phyloP scores from a whole-genome alignment of 2,113 vertebrate genomes.

The Butastur rufipennis region DNA sequence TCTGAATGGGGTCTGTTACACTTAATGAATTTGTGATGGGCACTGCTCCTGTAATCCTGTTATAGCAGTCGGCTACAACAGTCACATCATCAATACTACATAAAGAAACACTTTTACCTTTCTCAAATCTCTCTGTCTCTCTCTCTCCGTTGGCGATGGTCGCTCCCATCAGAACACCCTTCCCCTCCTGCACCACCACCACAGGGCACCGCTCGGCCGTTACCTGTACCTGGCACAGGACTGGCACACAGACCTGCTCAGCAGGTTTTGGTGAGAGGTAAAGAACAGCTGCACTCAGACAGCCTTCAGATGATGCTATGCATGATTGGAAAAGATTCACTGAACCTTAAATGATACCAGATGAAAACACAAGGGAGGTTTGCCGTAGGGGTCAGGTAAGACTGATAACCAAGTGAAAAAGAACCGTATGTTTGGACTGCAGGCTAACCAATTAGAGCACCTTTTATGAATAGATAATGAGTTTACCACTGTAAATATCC shows the following conservation, averaged over 20 bases:
- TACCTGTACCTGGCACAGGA: neutral
- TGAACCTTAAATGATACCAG: neutral
- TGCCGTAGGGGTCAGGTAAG: neutral
- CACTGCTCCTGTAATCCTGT: neutral
- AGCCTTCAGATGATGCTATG: neutral
- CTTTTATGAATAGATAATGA: neutral
- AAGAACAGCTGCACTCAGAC: neutral
- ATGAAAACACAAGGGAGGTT: neutral
- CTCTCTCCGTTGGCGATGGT: too few species aligned
- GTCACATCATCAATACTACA: neutral
- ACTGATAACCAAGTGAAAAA: neutral
- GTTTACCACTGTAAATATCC: neutral
- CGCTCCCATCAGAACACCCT: neutral
- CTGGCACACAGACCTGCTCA: rapidly evolving
- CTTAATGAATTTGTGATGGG: neutral
- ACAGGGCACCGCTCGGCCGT: rapidly evolving
- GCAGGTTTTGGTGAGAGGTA: neutral
- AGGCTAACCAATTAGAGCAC: neutral
- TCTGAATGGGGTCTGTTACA: neutral
- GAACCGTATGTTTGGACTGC: neutral
- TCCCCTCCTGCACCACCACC: neutral
- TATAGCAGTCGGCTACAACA: neutral
- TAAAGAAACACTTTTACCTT: neutral
- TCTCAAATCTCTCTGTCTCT: neutral
- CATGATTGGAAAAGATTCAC: neutral